Evolutionary conservation across 35 echinoderm and acorn worm species (phyloP).

Genomic region (Diadema setosum): DNA sequence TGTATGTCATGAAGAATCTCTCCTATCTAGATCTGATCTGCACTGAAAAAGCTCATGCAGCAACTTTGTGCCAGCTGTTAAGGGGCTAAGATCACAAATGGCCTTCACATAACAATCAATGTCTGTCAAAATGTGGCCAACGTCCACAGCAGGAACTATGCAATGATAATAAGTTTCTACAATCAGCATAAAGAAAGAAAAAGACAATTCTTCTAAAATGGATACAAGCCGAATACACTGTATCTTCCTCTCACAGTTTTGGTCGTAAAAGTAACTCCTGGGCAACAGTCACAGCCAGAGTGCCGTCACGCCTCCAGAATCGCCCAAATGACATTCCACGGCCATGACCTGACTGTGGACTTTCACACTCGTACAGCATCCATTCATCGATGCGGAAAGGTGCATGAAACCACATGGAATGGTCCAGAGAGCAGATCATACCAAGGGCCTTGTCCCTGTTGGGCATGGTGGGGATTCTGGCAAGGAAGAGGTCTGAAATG

Average conservation of each 20-base stretch:
- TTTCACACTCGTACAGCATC: constrained; percentile 91
- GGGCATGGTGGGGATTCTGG: background rate
- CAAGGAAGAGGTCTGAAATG: constrained; percentile 70
- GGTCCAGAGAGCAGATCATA: constrained; percentile 68
- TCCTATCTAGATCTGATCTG: too few species aligned
- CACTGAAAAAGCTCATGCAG: too few species aligned
- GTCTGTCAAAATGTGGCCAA: too few species aligned
- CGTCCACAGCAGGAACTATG: too few species aligned
- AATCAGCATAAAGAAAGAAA: too few species aligned
- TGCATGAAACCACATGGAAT: constrained; percentile 87
- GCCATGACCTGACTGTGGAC: constrained; percentile 66
- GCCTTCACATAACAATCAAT: too few species aligned
- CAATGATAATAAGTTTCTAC: too few species aligned
- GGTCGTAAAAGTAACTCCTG: constrained; percentile 77
- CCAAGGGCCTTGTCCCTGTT: constrained; percentile 26
- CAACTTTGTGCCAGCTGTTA: too few species aligned
- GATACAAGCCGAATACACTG: too few species aligned
- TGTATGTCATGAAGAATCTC: too few species aligned
- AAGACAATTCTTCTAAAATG: too few species aligned
- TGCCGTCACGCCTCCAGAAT: constrained; percentile 79
- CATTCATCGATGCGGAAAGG: constrained; percentile 91
- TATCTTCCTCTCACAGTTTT: constrained; percentile 72
- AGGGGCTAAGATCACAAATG: too few species aligned
- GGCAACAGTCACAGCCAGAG: constrained; percentile 56
- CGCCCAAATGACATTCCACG: constrained; percentile 69